Conservation (phyloP, 2,113 vertebrate species). For the Ciconia boyciana region DNA sequence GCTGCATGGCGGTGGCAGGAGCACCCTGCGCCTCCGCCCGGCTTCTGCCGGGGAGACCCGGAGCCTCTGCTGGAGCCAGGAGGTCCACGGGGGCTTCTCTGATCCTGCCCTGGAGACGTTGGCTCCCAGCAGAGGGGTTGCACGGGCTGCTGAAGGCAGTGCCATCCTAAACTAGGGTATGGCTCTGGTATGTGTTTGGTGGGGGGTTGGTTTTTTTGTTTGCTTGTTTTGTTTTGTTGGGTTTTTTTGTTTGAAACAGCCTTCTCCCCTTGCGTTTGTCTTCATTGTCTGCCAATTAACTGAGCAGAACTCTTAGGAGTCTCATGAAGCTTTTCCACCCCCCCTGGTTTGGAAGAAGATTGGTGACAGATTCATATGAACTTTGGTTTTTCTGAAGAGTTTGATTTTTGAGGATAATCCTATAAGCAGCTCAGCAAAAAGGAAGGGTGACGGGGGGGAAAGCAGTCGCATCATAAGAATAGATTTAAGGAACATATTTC, state of each 20-base stretch:
- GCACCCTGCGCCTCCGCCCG: not conserved
- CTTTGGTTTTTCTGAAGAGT: not conserved
- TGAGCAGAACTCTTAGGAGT: not conserved
- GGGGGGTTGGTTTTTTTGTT: no score
- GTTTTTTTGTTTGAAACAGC: not conserved
- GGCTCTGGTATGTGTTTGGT: not conserved
- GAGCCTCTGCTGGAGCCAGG: not conserved
- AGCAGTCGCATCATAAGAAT: not conserved
- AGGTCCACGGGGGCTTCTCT: not conserved
- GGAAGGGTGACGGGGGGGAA: not conserved
- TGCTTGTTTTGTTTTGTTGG: not conserved
- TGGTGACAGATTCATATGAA: not conserved
- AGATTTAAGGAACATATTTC: not conserved
- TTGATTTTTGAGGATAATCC: not conserved
- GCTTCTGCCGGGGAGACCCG: no score
- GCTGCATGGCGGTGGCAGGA: fast-evolving
- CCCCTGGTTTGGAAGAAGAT: not conserved
- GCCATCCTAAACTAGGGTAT: not conserved
- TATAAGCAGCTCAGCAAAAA: not conserved
- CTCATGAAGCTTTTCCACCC: not conserved
- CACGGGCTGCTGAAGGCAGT: no score
- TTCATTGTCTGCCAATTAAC: not conserved
- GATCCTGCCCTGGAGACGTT: fast-evolving
- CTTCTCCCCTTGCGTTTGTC: not conserved
- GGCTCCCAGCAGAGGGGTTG: no score